phyloP scores from a whole-genome alignment of 2,888 invertebrate species.

The Punctoribates punctum region DNA sequence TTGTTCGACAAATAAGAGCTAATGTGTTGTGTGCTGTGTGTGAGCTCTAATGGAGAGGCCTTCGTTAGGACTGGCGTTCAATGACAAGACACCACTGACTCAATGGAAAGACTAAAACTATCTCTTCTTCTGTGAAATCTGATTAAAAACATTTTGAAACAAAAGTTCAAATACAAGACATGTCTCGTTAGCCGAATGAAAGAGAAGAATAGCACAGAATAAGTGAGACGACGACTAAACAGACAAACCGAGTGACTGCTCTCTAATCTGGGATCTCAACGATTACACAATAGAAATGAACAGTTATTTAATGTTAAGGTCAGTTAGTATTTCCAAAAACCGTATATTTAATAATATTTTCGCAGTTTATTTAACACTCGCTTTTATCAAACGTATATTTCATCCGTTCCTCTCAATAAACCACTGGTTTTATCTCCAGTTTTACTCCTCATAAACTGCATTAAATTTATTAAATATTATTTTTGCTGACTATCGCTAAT shows the following conservation, averaged over 20 bases:
- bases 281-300: background rate
- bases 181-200: background rate
- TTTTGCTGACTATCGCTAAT: background rate
- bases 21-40: slow-evolving; percentile 8
- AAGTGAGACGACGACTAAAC: background rate
- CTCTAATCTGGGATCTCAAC: background rate
- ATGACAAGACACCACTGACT: no score
- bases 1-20: slow-evolving; percentile 20
- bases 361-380: background rate
- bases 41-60: background rate
- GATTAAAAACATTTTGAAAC: slow-evolving; percentile 18
- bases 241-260: background rate
- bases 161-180: slow-evolving; percentile 8
- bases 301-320: background rate
- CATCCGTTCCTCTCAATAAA: background rate
- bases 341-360: background rate
- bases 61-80: no score
- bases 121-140: slow-evolving; percentile 5
- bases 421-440: background rate
- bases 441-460: background rate
- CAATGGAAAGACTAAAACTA: background rate
- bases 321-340: background rate
- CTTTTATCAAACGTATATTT: background rate
- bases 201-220: no score
- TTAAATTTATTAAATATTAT: background rate